A percentile compares a stretch with the other conserved stretches of the same genome.
These are phyloP conservation scores for Xestia rhomboidea DNA, from an alignment of 2,888 invertebrate species.

Conservation along the genomic window DNA sequence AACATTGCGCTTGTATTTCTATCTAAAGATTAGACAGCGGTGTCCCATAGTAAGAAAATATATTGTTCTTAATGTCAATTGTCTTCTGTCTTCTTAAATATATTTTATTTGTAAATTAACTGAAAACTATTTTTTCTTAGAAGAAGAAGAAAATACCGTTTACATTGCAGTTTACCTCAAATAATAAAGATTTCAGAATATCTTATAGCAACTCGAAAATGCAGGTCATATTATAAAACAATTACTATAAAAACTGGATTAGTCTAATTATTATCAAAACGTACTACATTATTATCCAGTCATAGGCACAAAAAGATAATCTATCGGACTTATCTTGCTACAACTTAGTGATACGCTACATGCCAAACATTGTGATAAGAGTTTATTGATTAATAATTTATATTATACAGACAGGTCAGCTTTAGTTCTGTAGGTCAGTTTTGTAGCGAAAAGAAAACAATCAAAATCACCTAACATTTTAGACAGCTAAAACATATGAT, in stretches of 20 bases:
- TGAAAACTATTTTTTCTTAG: too few relatives aligned
- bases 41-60: neutral
- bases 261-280: slow-evolving; percentile 24
- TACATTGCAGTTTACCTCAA: neutral
- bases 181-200: neutral
- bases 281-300: neutral
- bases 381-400: neutral
- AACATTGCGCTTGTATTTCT: neutral
- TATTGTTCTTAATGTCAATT: too few relatives aligned
- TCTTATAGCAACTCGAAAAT: neutral
- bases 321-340: slow-evolving; percentile 35
- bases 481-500: neutral
- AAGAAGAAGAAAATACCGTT: neutral
- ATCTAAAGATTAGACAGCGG: neutral
- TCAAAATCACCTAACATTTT: neutral
- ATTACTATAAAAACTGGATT: neutral
- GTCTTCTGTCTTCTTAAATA: too few relatives aligned
- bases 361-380: slow-evolving; percentile 24
- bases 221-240: neutral
- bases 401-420: slow-evolving; percentile 7
- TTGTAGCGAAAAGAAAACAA: neutral
- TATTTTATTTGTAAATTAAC: too few relatives aligned
- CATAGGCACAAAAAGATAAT: slow-evolving; percentile 22
- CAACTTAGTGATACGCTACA: slow-evolving; percentile 1
- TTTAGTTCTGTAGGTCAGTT: neutral